phyloP scores from a whole-genome alignment of 2,113 vertebrate species.

The Burhinus oedicnemus region DNA sequence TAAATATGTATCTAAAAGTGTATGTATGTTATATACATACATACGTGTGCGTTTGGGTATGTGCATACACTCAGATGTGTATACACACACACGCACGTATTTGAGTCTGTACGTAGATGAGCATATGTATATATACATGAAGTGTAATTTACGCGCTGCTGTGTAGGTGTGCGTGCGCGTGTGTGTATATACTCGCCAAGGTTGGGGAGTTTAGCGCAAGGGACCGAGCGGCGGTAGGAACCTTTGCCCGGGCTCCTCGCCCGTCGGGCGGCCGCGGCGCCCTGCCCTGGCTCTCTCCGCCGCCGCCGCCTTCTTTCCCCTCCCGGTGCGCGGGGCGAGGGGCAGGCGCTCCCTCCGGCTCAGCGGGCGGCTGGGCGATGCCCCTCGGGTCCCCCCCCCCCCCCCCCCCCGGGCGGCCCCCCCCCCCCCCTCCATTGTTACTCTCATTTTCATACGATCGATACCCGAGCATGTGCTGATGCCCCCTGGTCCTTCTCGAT shows the following conservation, averaged over 20 bases:
- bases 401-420: not conserved
- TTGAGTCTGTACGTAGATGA: fast-evolving
- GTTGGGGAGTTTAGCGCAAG: fast-evolving
- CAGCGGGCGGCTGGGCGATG: too few relatives aligned
- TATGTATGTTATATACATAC: fast-evolving
- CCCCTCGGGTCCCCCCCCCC: not conserved
- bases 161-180: fast-evolving
- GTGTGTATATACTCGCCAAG: fast-evolving
- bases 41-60: fast-evolving
- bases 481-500: not conserved
- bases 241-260: not conserved
- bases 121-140: fast-evolving
- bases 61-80: fast-evolving
- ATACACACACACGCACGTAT: fast-evolving
- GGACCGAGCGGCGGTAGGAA: not conserved
- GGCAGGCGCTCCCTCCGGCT: not conserved
- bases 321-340: not conserved
- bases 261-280: not conserved
- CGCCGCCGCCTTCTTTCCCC: fast-evolving
- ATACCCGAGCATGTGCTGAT: not conserved
- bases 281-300: not conserved
- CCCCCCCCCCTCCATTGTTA: not conserved
- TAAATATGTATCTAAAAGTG: not conserved
- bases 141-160: not conserved
- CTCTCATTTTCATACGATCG: not conserved